Evolutionary conservation across 2,113 vertebrate genomes (phyloP).

Genomic region (Anhinga anhinga): DNA sequence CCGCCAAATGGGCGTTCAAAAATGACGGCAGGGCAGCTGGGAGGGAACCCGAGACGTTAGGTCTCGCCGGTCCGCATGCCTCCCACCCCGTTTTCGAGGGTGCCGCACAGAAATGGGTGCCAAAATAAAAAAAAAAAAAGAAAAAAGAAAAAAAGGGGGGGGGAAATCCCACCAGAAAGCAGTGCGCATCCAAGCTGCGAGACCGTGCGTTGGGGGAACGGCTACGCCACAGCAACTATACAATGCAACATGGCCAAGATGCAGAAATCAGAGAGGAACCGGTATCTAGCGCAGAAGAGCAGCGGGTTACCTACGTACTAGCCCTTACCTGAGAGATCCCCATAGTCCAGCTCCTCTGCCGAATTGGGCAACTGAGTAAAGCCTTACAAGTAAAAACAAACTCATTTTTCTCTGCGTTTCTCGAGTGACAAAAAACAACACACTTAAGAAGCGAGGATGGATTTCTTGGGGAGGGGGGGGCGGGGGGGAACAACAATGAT

Average conservation of each 20-base stretch:
- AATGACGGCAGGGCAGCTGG: not conserved
- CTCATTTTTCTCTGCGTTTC: constrained; percentile 77
- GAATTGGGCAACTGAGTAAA: constrained; percentile 86
- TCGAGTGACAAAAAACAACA: constrained; percentile 77
- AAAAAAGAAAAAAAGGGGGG: not conserved
- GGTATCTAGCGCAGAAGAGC: constrained; percentile 39
- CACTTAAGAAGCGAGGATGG: constrained; percentile 75
- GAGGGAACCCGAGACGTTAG: not conserved
- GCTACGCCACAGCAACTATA: not conserved
- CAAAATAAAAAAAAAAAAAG: not conserved
- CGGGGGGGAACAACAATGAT: not conserved
- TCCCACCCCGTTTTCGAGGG: not conserved
- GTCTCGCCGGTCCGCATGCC: not conserved
- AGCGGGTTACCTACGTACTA: constrained; percentile 72
- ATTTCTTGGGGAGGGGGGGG: constrained; percentile 8
- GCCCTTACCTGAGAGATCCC: constrained; percentile 84
- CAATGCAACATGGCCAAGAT: constrained; percentile 30
- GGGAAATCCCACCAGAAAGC: not conserved
- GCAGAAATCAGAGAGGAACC: constrained; percentile 42
- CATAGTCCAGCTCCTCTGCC: constrained; percentile 83
- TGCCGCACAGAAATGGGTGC: not conserved
- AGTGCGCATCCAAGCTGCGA: not conserved
- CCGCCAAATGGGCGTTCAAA: not conserved
- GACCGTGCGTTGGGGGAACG: not conserved
- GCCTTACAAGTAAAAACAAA: constrained; percentile 85